Conservation (phyloP, 2,888 invertebrate genomes). For the Coelogynopora nodosa region DNA sequence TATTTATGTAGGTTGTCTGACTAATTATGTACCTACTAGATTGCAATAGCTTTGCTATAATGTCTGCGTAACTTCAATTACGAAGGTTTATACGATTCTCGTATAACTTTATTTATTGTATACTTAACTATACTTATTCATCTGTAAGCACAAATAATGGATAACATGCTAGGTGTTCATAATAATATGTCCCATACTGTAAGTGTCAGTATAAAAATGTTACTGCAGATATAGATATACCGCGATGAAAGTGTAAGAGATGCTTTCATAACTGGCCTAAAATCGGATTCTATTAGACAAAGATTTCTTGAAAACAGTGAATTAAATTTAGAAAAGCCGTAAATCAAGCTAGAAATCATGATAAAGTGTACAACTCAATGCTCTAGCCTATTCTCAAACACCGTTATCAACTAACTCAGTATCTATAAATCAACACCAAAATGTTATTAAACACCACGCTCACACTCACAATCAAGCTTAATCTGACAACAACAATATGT, state of each 20-base stretch:
- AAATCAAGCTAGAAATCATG: background rate
- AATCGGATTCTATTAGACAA: background rate
- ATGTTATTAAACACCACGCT: background rate
- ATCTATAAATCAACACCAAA: background rate
- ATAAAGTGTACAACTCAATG: background rate
- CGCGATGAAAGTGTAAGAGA: background rate
- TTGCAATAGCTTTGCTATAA: no score
- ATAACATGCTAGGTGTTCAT: no score
- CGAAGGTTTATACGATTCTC: no score
- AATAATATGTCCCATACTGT: no score
- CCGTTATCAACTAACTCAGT: background rate
- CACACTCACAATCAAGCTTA: background rate
- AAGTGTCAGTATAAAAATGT: no score
- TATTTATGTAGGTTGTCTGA: no score
- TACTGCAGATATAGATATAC: background rate
- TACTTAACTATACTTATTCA: no score
- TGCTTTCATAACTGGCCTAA: background rate
- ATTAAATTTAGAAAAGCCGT: background rate
- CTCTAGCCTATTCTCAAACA: background rate
- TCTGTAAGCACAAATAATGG: no score
- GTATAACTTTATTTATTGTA: no score
- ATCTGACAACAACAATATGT: background rate
- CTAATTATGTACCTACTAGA: no score
- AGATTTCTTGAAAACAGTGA: background rate
- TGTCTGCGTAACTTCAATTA: no score